Conservation (phyloP, 2,888 invertebrate species). For the Elysia crispata region DNA sequence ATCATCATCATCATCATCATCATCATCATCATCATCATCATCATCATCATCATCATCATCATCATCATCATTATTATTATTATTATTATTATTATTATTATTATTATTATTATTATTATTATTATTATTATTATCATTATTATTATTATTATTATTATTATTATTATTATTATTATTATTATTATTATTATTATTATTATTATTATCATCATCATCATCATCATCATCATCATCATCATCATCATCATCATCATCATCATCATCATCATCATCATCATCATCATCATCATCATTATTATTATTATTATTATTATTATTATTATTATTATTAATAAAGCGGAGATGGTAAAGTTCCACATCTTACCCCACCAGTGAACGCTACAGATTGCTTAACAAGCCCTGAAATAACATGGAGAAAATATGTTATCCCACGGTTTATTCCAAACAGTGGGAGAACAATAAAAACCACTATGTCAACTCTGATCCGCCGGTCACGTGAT, state of each 20-base stretch:
- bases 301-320: not conserved
- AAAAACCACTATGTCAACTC: too few species aligned
- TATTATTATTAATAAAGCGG: too few species aligned
- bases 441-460: too few species aligned
- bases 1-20: not conserved
- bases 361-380: too few species aligned
- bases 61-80: not conserved
- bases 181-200: not conserved
- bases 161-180: too few species aligned
- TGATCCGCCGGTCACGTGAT: too few species aligned
- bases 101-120: constrained; percentile 2
- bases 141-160: not conserved
- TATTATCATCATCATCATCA: constrained; percentile 14
- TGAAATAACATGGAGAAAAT: too few species aligned
- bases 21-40: not conserved
- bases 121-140: not conserved
- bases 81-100: not conserved
- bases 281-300: too few species aligned
- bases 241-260: constrained; percentile 11
- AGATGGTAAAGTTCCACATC: too few species aligned
- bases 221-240: constrained; percentile 26
- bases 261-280: constrained; percentile 13
- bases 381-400: too few species aligned
- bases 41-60: not conserved
- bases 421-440: too few species aligned